Percentiles rank a stretch among this genome's conserved stretches.
Evolutionary conservation across 2,113 vertebrate genomes (phyloP).

Genomic region (Xiphophorus couchianus): DNA sequence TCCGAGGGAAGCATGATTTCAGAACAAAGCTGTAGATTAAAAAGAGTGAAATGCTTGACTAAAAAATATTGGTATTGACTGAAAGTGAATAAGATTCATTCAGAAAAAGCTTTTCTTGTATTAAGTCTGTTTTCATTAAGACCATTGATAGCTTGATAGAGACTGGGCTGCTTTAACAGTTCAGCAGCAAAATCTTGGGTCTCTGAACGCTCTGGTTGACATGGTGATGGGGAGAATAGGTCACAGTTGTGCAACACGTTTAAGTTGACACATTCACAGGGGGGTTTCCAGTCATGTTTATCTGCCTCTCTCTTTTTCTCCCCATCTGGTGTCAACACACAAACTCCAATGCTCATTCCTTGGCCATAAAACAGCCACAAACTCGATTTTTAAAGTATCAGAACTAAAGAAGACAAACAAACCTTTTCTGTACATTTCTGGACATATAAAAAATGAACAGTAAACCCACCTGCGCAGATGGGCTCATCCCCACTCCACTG

Average conservation of each 20-base stretch:
- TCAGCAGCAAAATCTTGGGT: conserved; percentile 32
- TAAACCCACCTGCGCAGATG: conserved; percentile 78
- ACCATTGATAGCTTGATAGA: background rate
- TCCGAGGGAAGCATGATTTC: background rate
- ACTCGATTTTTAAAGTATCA: background rate
- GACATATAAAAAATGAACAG: background rate
- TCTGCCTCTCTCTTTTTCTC: conserved; percentile 16
- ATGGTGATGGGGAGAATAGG: conserved; percentile 62
- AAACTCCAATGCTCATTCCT: conserved; percentile 14
- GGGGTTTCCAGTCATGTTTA: conserved; percentile 40
- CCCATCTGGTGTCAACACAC: conserved; percentile 19
- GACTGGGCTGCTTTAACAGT: conserved; percentile 14
- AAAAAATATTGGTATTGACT: background rate
- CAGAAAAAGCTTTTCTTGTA: background rate
- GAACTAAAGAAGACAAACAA: background rate
- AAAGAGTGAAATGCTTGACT: background rate
- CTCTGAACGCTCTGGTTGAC: conserved; percentile 57
- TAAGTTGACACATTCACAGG: conserved; percentile 45
- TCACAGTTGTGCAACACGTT: conserved; percentile 58
- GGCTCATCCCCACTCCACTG: conserved; percentile 84
- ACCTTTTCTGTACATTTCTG: background rate
- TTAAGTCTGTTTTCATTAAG: background rate
- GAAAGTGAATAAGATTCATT: background rate
- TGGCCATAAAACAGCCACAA: background rate
- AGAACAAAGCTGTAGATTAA: background rate